Evolutionary conservation across 1,140 invertebrate species (phyloP).

Genomic region (Oscheius sp.): DNA sequence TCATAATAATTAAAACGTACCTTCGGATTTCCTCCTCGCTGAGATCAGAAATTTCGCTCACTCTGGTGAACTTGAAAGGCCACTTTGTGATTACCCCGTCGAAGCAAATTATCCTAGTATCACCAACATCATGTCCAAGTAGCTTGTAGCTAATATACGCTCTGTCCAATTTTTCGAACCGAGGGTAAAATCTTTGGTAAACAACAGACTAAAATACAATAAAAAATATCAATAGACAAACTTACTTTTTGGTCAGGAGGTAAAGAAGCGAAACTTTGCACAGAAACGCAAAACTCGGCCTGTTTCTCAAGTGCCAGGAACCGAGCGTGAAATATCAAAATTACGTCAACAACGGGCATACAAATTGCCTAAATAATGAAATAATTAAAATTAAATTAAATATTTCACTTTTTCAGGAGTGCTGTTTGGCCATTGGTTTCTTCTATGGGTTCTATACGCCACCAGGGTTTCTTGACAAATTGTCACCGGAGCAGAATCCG

Average conservation of each 20-base stretch:
- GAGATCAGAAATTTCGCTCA: not conserved
- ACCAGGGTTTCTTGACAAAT: not conserved
- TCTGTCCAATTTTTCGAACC: not conserved
- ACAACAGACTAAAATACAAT: not conserved
- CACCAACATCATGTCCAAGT: not conserved
- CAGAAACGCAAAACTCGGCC: not conserved
- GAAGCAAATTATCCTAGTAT: not conserved
- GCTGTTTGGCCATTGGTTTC: not conserved
- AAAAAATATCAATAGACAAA: not conserved
- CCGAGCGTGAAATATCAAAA: not conserved
- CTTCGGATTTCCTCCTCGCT: not conserved
- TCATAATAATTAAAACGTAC: not conserved
- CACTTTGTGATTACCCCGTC: slow-evolving; percentile 1
- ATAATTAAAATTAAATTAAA: not conserved
- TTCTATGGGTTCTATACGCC: not conserved
- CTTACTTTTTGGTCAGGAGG: not conserved
- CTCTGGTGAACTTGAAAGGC: not conserved
- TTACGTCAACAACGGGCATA: not conserved
- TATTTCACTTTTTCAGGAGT: not conserved
- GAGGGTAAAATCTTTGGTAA: not conserved
- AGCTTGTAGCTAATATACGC: not conserved
- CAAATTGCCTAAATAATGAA: not conserved
- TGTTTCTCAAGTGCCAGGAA: not conserved
- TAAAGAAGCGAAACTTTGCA: not conserved
- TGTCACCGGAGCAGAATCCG: not conserved